Evolutionary conservation across 2,888 invertebrate genomes (phyloP), one percentile per base, ranked within the genome.

Genomic region (Diachrysia chrysitis): DNA sequence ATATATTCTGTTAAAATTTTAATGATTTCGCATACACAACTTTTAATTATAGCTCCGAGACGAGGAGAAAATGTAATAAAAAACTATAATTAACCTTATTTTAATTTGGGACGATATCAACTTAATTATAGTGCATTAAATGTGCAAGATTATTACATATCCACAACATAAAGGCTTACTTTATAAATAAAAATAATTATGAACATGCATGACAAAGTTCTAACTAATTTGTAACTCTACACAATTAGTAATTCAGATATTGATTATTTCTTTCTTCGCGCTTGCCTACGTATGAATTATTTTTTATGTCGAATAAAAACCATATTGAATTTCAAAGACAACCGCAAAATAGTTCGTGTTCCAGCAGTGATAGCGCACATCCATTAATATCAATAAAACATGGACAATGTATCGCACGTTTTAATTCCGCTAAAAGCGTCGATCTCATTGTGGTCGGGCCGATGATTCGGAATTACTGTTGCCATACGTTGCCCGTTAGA

Each of bases 401-500:
- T 88, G 86, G 79, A 78, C 82, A 78, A 82, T 84, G 85, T 87
- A 84, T 73, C 76, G 82, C 82, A 86, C 87, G 86, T 87, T 94
- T 93, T 94, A 93, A 95, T 95, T 92, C 86, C 87, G 83, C 90
- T 94, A 94, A 95, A 94, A 94, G 94, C 94, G 87, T 89, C 87
- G 88, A 90, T 90, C 91, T 91, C 92, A 92, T 92, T 93, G 93
- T 89, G 92, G 92, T 88, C 59, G 80, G 83, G 76, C 85, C 87
- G 87, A 88, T 90, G 89, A 92, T 92, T 90, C 88, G 87, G 87
- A 89, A 88, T 90, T 87, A 88, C 42, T 78, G 82, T 74, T 80
- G 78, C 82, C 55, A 56, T 9, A 68, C 57, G 73, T 72, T 51
- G 63, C 25, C 60, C 35, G 66, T 61, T 76, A 76, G 70, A 67